These are phyloP conservation scores for Dipus sagitta DNA, from an alignment of 2,797 vertebrate species.

Conservation along the genomic window DNA sequence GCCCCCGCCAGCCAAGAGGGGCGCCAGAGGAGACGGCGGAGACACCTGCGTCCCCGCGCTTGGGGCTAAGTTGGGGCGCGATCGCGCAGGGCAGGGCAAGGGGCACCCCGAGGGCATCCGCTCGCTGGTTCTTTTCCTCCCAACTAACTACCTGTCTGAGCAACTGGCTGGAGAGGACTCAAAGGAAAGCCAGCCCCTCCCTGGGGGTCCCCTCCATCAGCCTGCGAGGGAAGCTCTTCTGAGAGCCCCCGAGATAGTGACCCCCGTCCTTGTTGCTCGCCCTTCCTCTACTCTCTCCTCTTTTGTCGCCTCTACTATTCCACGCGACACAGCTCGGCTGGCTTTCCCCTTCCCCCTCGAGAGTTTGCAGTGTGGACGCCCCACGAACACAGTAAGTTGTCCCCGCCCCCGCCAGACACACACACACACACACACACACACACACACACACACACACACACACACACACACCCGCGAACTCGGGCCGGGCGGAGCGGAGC, in stretches of 20 bases:
- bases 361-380: constrained; percentile 36
- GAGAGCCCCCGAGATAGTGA: not conserved
- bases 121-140: not conserved
- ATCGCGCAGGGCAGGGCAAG: not conserved
- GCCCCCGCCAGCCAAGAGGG: not conserved
- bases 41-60: not conserved
- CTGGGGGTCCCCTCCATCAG: not conserved
- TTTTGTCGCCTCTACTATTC: constrained; percentile 40
- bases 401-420: not conserved
- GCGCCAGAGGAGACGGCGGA: not conserved
- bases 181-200: not conserved
- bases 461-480: constrained; percentile 7
- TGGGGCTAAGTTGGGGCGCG: not conserved
- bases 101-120: not conserved
- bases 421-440: too few relatives aligned
- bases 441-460: too few relatives aligned
- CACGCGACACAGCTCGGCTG: not conserved
- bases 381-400: constrained; percentile 17
- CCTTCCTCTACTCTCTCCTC: not conserved
- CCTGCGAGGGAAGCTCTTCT: not conserved
- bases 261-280: not conserved
- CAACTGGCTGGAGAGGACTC: not conserved
- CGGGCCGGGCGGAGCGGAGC: not conserved
- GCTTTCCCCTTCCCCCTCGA: constrained; percentile 1
- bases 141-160: constrained; percentile 80